These are phyloP conservation scores for Argya squamiceps DNA, from an alignment of 2,797 vertebrate species.

Conservation along the genomic window DNA sequence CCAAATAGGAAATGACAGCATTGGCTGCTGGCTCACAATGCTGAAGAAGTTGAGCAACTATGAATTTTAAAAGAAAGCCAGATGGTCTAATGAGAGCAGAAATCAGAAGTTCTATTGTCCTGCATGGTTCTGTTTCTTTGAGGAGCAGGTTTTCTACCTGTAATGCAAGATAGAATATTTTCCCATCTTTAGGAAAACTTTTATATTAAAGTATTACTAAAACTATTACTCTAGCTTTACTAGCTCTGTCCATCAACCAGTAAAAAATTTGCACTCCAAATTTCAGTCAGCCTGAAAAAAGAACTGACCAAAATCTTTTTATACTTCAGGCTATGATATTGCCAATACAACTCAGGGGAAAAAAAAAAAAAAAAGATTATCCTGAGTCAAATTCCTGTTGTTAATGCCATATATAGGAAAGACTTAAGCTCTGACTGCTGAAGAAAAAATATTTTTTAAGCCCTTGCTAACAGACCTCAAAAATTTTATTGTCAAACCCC, in stretches of 20 bases:
- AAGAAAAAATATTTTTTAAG: not conserved
- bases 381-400: not conserved
- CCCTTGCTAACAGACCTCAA: not conserved
- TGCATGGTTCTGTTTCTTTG: not conserved
- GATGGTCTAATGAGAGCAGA: not conserved
- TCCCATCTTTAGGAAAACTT: not conserved
- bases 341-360: not conserved
- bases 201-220: not conserved
- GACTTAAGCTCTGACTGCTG: not conserved
- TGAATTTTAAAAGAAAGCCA: slow-evolving; percentile 44
- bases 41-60: slow-evolving; percentile 51
- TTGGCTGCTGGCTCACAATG: not conserved
- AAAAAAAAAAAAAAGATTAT: not conserved
- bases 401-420: not conserved
- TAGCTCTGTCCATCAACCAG: not conserved
- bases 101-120: not conserved
- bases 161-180: not conserved
- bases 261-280: not conserved
- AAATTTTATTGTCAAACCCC: not conserved
- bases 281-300: not conserved
- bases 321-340: not conserved
- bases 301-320: not conserved
- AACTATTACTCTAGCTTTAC: not conserved
- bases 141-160: not conserved
- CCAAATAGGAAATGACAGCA: slow-evolving; percentile 64